Conservation (phyloP, 2,888 invertebrate genomes). For the Ametastegia equiseti region DNA sequence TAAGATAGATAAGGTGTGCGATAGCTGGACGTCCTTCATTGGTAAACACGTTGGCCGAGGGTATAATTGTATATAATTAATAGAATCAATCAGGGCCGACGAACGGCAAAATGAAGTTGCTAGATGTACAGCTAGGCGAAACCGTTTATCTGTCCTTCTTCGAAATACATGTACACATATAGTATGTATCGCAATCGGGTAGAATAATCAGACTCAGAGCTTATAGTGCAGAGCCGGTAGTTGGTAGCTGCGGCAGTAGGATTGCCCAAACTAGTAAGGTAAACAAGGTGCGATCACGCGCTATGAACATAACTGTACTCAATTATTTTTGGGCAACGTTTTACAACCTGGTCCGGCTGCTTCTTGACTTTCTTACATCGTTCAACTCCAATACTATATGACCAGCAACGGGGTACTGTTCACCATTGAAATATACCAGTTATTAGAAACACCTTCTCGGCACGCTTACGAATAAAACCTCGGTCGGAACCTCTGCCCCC, state of each 20-base stretch:
- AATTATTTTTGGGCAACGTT: conserved; percentile 43
- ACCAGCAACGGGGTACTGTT: background rate
- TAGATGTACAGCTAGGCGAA: conserved; percentile 37
- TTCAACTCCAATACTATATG: background rate
- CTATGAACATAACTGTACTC: conserved; percentile 49
- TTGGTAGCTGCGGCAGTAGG: background rate
- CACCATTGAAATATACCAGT: conserved; percentile 28
- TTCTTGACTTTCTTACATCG: conserved; percentile 23
- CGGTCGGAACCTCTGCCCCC: conserved; percentile 37
- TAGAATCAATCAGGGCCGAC: conserved; percentile 2
- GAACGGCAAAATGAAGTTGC: conserved; percentile 11
- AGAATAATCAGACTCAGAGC: too few species aligned
- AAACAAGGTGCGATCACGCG: conserved; percentile 46
- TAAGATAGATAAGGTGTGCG: background rate
- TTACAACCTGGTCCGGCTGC: conserved; percentile 23
- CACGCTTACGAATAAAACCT: conserved; percentile 33
- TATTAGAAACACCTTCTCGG: conserved; percentile 43
- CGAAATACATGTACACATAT: too few species aligned
- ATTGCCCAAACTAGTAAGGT: conserved; percentile 31
- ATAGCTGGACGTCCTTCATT: background rate
- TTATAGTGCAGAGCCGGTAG: background rate
- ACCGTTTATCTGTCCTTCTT: conserved; percentile 23
- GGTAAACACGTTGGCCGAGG: background rate
- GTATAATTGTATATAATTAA: conserved; percentile 25
- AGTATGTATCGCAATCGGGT: conserved; percentile 31